Evolutionary conservation across 2,797 vertebrate genomes (phyloP).

Genomic region (Peromyscus melanophrys): DNA sequence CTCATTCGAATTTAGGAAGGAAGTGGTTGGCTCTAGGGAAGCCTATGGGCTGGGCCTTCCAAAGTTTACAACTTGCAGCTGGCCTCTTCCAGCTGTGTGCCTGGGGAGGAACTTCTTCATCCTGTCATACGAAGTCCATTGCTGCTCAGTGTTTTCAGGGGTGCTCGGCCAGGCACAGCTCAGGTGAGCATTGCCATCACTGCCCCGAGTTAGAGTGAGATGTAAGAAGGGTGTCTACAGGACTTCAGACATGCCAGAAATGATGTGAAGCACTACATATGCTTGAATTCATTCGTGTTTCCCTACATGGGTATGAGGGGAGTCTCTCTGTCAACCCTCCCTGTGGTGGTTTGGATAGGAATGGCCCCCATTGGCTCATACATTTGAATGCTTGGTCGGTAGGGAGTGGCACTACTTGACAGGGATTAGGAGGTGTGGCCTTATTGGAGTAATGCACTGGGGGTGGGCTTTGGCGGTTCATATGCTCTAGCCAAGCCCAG

Average conservation of each 20-base stretch:
- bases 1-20: constrained; percentile 67
- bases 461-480: background rate
- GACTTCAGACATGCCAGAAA: background rate
- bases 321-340: background rate
- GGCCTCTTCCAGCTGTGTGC: background rate
- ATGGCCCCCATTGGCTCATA: background rate
- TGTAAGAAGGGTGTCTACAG: background rate
- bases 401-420: too few species aligned
- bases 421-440: background rate
- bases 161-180: background rate
- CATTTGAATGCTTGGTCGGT: background rate
- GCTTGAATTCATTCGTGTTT: background rate
- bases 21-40: constrained; percentile 65
- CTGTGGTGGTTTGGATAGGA: background rate
- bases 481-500: too few species aligned
- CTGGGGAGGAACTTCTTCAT: background rate
- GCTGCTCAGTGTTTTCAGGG: background rate
- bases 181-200: too few species aligned
- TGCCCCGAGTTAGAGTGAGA: background rate
- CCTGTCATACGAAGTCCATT: background rate
- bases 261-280: background rate
- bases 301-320: background rate
- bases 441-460: background rate
- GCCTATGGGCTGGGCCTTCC: background rate
- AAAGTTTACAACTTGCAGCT: constrained; percentile 44